Evolutionary conservation across 1,140 invertebrate species (phyloP), one percentile per base, ranked within the genome.

Genomic region (Phocides pigmalion): DNA sequence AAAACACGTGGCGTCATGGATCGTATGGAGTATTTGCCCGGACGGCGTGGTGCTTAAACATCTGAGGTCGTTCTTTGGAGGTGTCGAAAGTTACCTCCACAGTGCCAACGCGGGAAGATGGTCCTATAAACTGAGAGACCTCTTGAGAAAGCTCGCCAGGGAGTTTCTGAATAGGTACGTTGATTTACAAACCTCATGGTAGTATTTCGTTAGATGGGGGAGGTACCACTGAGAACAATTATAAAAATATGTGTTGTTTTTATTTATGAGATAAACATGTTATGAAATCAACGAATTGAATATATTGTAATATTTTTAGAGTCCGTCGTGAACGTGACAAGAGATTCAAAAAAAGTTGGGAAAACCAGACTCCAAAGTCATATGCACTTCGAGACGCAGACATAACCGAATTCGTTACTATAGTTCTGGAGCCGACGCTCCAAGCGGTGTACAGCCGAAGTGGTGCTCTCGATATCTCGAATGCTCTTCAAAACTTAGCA

Each of bases 61-160:
- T 84, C 90, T 98, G 17, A 94, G 95, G 51, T 95, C 96, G 65
- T 95, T 99, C 77, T 95, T 98, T 70, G 95, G 95, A 71, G 95
- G 96, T 0, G 89, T 98, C 1, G 96, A 98, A 83, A 97, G 96
- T 5, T 99, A 97, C 90, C 95, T 96, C 76, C 96, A 99, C 92
- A 97, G 97, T 50, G 97, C 97, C 0, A 99, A 99, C 86, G 82
- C 91, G 62, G 97, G 98, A 8, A 90, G 93, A 17, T 98, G 97
- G 96, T 93, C 95, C 15, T 89, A 74, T 42, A 94, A 93, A 66
- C 86, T 96, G 0, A 93, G 93, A 47, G 93, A 95, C 35, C 79
- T 96, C 3, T 79, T 96, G 0, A 89, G 91, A 35, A 94, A 94
- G 74, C 84, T 97, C 0, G 72, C 89, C 0, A 77, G 78, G 49